These are phyloP conservation scores for Tetropium fuscum DNA, from an alignment of 2,888 invertebrate genomes.

Conservation along the genomic window DNA sequence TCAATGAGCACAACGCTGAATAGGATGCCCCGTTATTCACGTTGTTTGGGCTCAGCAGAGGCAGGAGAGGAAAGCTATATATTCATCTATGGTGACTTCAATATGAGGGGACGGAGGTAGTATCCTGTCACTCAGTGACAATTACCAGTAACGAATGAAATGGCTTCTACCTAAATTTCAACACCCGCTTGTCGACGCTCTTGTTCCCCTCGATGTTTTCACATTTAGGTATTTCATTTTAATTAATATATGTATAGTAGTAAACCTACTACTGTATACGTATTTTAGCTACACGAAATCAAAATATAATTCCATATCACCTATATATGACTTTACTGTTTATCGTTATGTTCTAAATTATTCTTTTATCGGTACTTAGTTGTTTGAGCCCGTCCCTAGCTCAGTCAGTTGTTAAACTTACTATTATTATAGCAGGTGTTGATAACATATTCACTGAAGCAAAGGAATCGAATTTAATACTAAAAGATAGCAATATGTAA, in stretches of 20 bases:
- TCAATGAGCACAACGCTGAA: conserved; percentile 3
- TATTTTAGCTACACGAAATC: too few relatives aligned
- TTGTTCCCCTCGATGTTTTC: conserved; percentile 11
- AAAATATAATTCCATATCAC: too few relatives aligned
- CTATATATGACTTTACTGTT: too few relatives aligned
- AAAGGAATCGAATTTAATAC: too few relatives aligned
- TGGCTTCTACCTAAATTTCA: conserved; percentile 29
- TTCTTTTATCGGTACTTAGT: too few relatives aligned
- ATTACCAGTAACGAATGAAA: conserved; percentile 37
- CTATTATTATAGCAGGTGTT: too few relatives aligned
- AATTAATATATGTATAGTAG: conserved; percentile 13
- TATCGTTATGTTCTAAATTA: too few relatives aligned
- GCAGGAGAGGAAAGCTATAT: conserved; percentile 10
- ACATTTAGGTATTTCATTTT: conserved; percentile 13
- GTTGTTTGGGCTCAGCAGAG: conserved; percentile 3
- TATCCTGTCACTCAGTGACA: conserved; percentile 36
- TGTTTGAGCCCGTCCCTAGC: too few relatives aligned
- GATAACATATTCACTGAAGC: too few relatives aligned
- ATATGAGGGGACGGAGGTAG: conserved; percentile 23
- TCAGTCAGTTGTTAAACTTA: too few relatives aligned
- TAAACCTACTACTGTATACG: too few relatives aligned
- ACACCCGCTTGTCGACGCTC: conserved; percentile 15
- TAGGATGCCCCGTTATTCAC: conserved; percentile 6
- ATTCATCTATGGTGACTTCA: conserved; percentile 18
- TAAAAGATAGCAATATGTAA: too few relatives aligned